These are phyloP conservation scores for Rallus limicola DNA, from an alignment of 2,113 vertebrate species.

Conservation along the genomic window DNA sequence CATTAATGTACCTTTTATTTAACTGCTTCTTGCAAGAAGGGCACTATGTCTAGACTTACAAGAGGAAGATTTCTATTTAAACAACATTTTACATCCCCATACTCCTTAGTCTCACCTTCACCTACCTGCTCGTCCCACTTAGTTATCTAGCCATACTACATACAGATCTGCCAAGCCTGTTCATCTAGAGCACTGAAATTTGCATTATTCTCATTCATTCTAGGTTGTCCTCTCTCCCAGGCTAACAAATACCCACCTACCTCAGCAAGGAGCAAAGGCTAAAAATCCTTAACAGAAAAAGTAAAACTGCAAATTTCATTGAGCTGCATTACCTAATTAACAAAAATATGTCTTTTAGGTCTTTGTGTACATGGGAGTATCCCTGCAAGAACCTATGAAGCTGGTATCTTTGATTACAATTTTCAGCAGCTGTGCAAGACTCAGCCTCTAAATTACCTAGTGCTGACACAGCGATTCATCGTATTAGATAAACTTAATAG, in stretches of 20 bases:
- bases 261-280: neutral
- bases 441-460: neutral
- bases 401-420: neutral
- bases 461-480: neutral
- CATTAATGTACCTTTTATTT: neutral
- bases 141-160: neutral
- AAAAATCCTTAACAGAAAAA: neutral
- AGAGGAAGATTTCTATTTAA: neutral
- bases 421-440: neutral
- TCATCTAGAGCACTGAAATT: neutral
- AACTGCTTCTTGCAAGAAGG: neutral
- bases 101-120: neutral
- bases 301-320: neutral
- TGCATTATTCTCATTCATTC: neutral
- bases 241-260: fast-evolving
- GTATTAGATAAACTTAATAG: neutral
- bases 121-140: neutral
- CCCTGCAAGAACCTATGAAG: neutral
- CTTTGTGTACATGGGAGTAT: neutral
- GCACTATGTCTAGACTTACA: neutral
- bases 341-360: neutral
- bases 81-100: neutral
- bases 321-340: neutral
- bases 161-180: neutral
- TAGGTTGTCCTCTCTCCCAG: neutral